phyloP scores from a whole-genome alignment of 1,140 invertebrate species.

The Papilio polyxenes region DNA sequence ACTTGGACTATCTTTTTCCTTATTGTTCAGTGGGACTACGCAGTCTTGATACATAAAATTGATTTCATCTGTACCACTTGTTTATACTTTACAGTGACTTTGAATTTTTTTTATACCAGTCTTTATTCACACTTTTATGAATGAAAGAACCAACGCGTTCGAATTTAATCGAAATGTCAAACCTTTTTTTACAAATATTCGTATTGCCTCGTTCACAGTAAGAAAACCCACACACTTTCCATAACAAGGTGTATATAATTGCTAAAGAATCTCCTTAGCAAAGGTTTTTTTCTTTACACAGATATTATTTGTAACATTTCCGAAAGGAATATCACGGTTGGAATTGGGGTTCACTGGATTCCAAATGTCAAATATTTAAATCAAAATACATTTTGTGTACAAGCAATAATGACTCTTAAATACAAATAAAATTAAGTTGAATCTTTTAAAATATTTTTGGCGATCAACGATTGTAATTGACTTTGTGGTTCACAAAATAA shows the following conservation, averaged over 20 bases:
- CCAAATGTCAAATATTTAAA: conserved; percentile 38
- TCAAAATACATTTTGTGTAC: not conserved
- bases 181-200: conserved; percentile 29
- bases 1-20: too few species aligned
- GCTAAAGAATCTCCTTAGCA: conserved; percentile 37
- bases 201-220: conserved; percentile 36
- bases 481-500: conserved; percentile 33
- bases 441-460: conserved; percentile 10
- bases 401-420: conserved; percentile 33
- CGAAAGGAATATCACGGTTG: conserved; percentile 35
- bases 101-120: not conserved
- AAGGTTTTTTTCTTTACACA: conserved; percentile 30
- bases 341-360: conserved; percentile 14
- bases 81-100: not conserved
- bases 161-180: conserved; percentile 32
- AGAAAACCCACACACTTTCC: conserved; percentile 38
- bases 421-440: not conserved
- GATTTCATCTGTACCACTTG: not conserved
- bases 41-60: not conserved
- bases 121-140: conserved; percentile 16
- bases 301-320: conserved; percentile 32
- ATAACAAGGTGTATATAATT: conserved; percentile 38
- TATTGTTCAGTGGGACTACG: too few species aligned
- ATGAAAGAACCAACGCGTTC: conserved; percentile 29
- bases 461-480: conserved; percentile 30